These are phyloP conservation scores for Falco columbarius DNA, from an alignment of 2,797 vertebrate species.

Conservation along the genomic window DNA sequence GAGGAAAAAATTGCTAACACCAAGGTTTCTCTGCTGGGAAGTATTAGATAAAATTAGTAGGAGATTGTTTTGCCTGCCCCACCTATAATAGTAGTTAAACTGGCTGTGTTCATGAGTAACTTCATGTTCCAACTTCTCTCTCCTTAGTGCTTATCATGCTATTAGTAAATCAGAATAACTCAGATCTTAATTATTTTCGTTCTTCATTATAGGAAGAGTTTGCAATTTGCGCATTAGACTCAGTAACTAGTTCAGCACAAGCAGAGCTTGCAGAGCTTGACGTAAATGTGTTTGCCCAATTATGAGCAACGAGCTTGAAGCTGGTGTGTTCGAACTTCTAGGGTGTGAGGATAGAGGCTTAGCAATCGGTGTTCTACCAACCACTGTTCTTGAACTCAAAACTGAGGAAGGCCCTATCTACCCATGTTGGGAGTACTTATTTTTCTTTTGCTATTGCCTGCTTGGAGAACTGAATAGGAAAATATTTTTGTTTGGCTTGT, in stretches of 20 bases:
- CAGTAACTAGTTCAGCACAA: not conserved
- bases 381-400: not conserved
- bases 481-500: slow-evolving; percentile 14
- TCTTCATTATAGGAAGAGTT: not conserved
- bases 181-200: not conserved
- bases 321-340: not conserved
- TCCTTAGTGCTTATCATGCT: not conserved
- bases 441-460: not conserved
- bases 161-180: not conserved
- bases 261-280: slow-evolving; percentile 2
- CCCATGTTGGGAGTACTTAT: not conserved
- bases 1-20: not conserved
- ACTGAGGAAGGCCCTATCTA: not conserved
- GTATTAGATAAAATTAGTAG: not conserved
- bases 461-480: not conserved
- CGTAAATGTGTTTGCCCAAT: not conserved
- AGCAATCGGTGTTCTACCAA: not conserved
- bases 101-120: slow-evolving; percentile 45
- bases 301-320: not conserved
- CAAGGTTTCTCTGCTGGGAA: not conserved
- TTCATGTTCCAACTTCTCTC: slow-evolving; percentile 1
- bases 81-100: slow-evolving; percentile 33
- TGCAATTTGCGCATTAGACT: not conserved
- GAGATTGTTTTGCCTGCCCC: slow-evolving; percentile 37
- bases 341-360: not conserved